Evolutionary conservation across 1,140 invertebrate genomes (phyloP).

Genomic region (Aphidius gifuensis): DNA sequence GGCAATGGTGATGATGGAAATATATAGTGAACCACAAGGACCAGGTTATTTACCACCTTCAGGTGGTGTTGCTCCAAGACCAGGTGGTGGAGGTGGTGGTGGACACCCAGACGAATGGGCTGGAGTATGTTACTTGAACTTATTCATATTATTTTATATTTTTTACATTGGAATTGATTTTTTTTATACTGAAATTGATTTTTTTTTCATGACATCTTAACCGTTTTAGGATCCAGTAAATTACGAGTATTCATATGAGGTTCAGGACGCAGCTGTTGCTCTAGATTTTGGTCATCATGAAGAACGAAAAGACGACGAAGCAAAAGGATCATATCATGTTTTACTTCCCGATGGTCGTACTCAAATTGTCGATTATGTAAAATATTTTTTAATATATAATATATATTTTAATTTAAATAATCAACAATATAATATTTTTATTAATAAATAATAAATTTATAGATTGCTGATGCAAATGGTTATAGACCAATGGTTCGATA

Average conservation of each 20-base stretch:
- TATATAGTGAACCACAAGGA: slow-evolving; percentile 49
- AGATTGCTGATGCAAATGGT: slow-evolving; percentile 61
- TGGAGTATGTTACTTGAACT: slow-evolving; percentile 36
- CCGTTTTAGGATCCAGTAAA: slow-evolving; percentile 62
- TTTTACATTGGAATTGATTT: slow-evolving; percentile 7
- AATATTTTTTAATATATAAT: no score
- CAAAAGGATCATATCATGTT: slow-evolving; percentile 64
- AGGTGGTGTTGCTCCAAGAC: slow-evolving; percentile 32
- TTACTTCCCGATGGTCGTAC: slow-evolving; percentile 65
- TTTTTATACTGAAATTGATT: background rate
- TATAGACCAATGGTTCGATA: slow-evolving; percentile 68
- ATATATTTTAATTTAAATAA: no score
- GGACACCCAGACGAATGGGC: slow-evolving; percentile 53
- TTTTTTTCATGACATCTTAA: background rate
- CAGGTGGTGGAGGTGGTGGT: slow-evolving; percentile 26
- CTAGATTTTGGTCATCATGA: slow-evolving; percentile 65
- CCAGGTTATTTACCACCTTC: slow-evolving; percentile 59
- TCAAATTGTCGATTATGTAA: slow-evolving; percentile 62
- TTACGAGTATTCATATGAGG: slow-evolving; percentile 67
- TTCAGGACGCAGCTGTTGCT: slow-evolving; percentile 58
- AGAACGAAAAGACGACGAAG: slow-evolving; percentile 61
- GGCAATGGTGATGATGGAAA: slow-evolving; percentile 42
- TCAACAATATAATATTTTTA: no score
- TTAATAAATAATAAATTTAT: no score
- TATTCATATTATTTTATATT: slow-evolving; percentile 6